Evolutionary conservation across 1,140 invertebrate species (phyloP).

Genomic region (Papilio polytes): DNA sequence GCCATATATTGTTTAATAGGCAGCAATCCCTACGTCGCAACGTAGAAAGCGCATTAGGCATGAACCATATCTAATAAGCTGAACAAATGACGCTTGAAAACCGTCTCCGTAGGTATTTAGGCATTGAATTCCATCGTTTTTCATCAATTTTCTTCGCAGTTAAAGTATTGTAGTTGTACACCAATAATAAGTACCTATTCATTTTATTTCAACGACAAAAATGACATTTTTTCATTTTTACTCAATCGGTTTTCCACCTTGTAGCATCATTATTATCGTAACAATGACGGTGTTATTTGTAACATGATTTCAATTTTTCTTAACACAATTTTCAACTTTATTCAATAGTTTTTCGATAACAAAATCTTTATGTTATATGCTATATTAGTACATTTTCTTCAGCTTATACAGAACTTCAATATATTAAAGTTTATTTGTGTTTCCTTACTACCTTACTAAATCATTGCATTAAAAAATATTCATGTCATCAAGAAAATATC

Average conservation of each 20-base stretch:
- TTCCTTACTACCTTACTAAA: neutral
- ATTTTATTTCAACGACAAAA: neutral
- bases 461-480: neutral
- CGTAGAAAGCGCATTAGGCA: slow-evolving; percentile 30
- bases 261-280: neutral
- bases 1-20: slow-evolving; percentile 21
- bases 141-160: slow-evolving; percentile 7
- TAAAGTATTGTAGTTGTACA: neutral
- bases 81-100: slow-evolving; percentile 36
- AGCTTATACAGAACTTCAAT: too few relatives aligned
- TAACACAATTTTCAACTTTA: too few relatives aligned
- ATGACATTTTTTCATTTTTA: neutral
- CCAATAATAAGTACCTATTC: neutral
- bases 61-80: slow-evolving; percentile 37
- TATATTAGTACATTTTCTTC: neutral
- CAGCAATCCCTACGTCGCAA: neutral
- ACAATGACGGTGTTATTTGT: too few relatives aligned
- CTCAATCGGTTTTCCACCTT: neutral
- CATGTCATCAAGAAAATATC: neutral
- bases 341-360: too few relatives aligned
- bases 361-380: too few relatives aligned
- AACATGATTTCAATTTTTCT: too few relatives aligned
- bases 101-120: neutral
- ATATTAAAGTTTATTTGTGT: neutral
- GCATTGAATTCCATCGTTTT: neutral